phyloP scores from a whole-genome alignment of 1,140 invertebrate genomes.

The Drosophila seguyi region DNA sequence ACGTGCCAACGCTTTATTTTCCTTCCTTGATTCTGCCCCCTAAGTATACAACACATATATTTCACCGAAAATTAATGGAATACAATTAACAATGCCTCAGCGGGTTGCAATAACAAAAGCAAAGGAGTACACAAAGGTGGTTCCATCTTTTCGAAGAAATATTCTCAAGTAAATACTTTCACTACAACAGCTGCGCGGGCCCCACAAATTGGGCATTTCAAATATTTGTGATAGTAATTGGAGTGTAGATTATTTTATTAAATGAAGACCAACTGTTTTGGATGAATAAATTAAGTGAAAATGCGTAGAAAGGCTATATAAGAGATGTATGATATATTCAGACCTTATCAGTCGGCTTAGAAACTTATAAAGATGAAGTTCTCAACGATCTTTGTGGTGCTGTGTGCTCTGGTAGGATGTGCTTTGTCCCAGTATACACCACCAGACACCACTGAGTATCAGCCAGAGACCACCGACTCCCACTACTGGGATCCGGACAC shows the following conservation, averaged over 20 bases:
- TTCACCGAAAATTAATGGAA: slow-evolving; percentile 30
- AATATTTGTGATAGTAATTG: slow-evolving; percentile 13
- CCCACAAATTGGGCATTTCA: slow-evolving; percentile 12
- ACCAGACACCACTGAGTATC: neutral
- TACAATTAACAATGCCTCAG: slow-evolving; percentile 45
- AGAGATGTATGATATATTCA: too few species aligned
- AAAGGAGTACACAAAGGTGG: neutral
- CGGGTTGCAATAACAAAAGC: slow-evolving; percentile 21
- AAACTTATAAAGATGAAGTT: slow-evolving; percentile 15
- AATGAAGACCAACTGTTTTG: neutral
- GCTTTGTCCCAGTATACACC: neutral
- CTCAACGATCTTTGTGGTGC: neutral
- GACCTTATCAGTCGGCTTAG: neutral
- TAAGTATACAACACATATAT: neutral
- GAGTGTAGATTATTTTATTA: neutral
- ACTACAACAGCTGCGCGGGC: neutral
- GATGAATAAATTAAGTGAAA: neutral
- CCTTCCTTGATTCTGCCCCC: neutral
- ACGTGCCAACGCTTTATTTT: slow-evolving; percentile 53
- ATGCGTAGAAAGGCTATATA: too few species aligned
- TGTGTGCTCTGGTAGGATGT: neutral
- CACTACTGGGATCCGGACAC: neutral
- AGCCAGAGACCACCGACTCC: neutral
- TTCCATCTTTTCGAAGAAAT: slow-evolving; percentile 9
- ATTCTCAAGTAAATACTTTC: slow-evolving; percentile 1